Evolutionary conservation across 2,797 vertebrate genomes (phyloP).

Genomic region (Hipposideros larvatus): DNA sequence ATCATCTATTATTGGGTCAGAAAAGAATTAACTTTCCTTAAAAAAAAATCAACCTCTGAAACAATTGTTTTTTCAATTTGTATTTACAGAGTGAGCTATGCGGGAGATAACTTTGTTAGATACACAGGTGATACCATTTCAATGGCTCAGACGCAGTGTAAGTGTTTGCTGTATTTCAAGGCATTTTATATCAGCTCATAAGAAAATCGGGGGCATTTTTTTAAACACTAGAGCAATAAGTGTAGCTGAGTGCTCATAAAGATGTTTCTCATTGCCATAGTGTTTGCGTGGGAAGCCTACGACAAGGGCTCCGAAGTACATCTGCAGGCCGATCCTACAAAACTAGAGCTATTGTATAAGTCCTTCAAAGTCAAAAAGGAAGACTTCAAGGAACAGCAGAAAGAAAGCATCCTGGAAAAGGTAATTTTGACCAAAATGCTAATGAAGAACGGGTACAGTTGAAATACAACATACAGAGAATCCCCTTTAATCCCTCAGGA

Average conservation of each 20-base stretch:
- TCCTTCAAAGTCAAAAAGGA: constrained; percentile 99
- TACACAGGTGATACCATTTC: constrained; percentile 96
- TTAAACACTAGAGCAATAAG: background rate
- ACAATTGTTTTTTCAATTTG: constrained; percentile 58
- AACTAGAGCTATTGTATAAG: constrained; percentile 96
- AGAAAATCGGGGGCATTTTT: background rate
- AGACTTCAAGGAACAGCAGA: constrained; percentile 97
- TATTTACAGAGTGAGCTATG: constrained; percentile 94
- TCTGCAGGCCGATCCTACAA: constrained; percentile 98
- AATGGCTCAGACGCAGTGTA: constrained; percentile 98
- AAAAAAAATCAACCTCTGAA: constrained; percentile 52
- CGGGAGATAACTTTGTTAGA: constrained; percentile 98
- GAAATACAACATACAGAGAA: background rate
- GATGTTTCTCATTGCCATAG: constrained; percentile 85
- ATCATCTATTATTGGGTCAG: background rate
- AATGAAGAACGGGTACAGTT: constrained; percentile 10
- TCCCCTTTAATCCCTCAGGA: background rate
- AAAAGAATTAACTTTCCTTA: constrained; percentile 32
- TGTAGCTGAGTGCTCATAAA: background rate
- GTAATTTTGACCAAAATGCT: constrained; percentile 85
- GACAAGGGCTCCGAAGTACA: constrained; percentile 99
- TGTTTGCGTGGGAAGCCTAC: constrained; percentile 99
- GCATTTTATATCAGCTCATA: background rate
- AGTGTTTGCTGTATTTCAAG: constrained; percentile 84
- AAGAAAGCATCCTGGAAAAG: constrained; percentile 96